These are phyloP conservation scores for Murina feae DNA, from an alignment of 2,113 vertebrate species.

Conservation along the genomic window DNA sequence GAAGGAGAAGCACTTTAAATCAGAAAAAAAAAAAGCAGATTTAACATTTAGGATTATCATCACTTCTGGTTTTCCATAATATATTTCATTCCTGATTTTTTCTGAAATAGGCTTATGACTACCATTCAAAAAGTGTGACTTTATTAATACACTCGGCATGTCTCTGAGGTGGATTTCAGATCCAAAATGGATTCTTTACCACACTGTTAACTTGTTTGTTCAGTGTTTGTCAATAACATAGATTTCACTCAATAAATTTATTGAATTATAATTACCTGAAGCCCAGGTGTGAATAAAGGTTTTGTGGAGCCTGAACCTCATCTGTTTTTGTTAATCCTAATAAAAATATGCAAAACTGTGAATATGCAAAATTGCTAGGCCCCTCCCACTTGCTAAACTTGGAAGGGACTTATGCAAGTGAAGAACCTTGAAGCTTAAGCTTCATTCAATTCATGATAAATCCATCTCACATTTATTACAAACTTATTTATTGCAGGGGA, in stretches of 20 bases:
- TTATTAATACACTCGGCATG: not conserved
- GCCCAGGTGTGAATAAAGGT: not conserved
- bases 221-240: not conserved
- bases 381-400: not conserved
- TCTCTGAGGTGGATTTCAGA: not conserved
- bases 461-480: not conserved
- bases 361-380: not conserved
- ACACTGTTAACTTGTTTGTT: not conserved
- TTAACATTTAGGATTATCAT: conserved; percentile 27
- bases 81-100: conserved; percentile 6
- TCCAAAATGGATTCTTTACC: not conserved
- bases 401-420: not conserved
- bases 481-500: not conserved
- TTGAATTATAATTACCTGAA: not conserved
- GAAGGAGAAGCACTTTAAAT: conserved; percentile 35
- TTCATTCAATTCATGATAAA: not conserved
- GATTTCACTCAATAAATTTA: too few species aligned
- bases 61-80: not conserved
- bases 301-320: not conserved
- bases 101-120: not conserved
- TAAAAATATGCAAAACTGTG: not conserved
- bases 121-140: not conserved
- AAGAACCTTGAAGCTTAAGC: not conserved
- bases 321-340: not conserved
- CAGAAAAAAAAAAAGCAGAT: not conserved